phyloP scores from a whole-genome alignment of 2,113 vertebrate species.

The Speoplatyrhinus poulsoni region DNA sequence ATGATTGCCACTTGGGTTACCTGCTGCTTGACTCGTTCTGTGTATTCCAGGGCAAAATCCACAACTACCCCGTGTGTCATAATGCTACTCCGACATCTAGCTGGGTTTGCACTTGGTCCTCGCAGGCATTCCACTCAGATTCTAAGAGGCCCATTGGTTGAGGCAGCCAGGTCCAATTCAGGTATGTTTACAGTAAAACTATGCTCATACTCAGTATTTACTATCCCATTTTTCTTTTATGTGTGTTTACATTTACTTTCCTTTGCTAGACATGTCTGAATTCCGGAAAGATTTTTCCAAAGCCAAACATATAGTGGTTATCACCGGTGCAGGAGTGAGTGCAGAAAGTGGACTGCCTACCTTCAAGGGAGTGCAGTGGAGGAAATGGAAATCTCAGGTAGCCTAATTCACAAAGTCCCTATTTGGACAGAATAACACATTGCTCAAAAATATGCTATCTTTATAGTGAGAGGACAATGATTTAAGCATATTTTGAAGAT shows the following conservation, averaged over 20 bases:
- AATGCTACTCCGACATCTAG: slow-evolving; percentile 64
- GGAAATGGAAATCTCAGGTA: slow-evolving; percentile 94
- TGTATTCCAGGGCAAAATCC: neutral
- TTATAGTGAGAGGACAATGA: no score
- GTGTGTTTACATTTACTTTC: slow-evolving; percentile 1
- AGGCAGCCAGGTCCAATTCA: slow-evolving; percentile 49
- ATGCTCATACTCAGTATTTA: neutral
- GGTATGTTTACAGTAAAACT: slow-evolving; percentile 44
- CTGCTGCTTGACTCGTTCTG: neutral
- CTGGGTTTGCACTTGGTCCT: slow-evolving; percentile 44
- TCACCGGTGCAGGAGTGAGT: slow-evolving; percentile 92
- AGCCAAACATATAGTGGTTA: slow-evolving; percentile 89
- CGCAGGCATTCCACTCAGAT: slow-evolving; percentile 52
- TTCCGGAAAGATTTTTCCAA: slow-evolving; percentile 89
- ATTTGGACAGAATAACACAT: neutral
- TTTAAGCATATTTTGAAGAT: no score
- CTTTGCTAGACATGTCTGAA: slow-evolving; percentile 81
- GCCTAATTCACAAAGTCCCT: neutral
- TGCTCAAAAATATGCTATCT: no score
- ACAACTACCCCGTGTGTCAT: neutral
- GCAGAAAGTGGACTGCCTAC: slow-evolving; percentile 92
- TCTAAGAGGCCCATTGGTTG: slow-evolving; percentile 29
- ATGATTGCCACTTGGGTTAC: neutral
- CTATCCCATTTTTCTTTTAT: neutral
- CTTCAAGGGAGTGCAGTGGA: slow-evolving; percentile 92